Conservation (phyloP, 2,888 invertebrate species). For the Mimas tiliae region DNA sequence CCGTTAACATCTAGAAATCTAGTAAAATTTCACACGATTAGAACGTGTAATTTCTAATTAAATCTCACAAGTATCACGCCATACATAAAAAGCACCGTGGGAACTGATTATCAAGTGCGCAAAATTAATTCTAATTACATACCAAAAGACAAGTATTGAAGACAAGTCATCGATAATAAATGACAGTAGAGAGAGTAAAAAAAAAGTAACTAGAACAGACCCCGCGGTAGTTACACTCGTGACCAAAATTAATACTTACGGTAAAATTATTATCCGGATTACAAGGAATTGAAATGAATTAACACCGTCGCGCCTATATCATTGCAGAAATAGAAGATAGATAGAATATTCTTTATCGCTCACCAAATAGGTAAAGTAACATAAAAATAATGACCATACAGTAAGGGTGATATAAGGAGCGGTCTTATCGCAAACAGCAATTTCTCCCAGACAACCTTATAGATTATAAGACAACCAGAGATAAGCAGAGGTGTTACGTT, state of each 20-base stretch:
- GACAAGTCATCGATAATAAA: constrained; percentile 1
- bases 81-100: neutral
- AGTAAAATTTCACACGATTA: neutral
- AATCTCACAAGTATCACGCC: neutral
- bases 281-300: constrained; percentile 28
- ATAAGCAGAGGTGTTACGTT: neutral
- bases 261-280: constrained; percentile 32
- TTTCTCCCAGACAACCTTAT: no score
- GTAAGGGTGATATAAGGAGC: no score
- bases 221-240: constrained; percentile 1
- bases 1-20: no score
- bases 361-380: no score
- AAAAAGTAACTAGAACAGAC: constrained; percentile 2
- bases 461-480: no score
- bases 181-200: neutral
- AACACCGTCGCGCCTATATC: neutral
- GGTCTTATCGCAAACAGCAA: no score
- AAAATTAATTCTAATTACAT: neutral
- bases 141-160: no score
- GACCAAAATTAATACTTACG: neutral
- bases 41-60: neutral
- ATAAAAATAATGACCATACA: no score
- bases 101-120: neutral
- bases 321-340: no score
- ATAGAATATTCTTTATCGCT: no score